phyloP scores from a whole-genome alignment of 2,113 vertebrate species.

The Perca schrenkii region DNA sequence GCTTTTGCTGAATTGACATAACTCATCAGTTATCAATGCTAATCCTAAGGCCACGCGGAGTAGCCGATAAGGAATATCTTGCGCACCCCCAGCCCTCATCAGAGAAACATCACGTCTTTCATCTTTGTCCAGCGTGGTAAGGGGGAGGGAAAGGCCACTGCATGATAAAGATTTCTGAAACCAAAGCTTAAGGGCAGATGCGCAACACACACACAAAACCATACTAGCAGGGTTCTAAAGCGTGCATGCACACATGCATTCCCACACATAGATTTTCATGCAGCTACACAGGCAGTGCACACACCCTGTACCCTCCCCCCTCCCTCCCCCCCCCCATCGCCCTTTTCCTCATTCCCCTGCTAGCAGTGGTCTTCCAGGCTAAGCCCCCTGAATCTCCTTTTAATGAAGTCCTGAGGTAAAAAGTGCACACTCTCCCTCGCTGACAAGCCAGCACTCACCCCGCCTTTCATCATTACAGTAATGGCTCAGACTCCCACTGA shows the following conservation, averaged over 20 bases:
- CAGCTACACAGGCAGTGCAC: background rate
- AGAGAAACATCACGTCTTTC: slow-evolving; percentile 50
- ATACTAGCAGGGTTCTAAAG: background rate
- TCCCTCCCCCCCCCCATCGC: background rate
- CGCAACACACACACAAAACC: background rate
- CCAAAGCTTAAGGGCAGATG: background rate
- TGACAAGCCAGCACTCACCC: slow-evolving; percentile 22
- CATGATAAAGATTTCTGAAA: slow-evolving; percentile 33
- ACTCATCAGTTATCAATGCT: slow-evolving; percentile 28
- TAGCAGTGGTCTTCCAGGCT: slow-evolving; percentile 59
- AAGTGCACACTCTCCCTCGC: slow-evolving; percentile 56
- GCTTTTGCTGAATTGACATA: slow-evolving; percentile 25
- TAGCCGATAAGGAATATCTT: slow-evolving; percentile 37
- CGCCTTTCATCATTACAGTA: slow-evolving; percentile 69
- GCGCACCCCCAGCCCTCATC: slow-evolving; percentile 18
- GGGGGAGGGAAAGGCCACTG: slow-evolving; percentile 22
- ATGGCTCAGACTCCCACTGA: slow-evolving; percentile 46
- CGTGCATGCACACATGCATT: background rate
- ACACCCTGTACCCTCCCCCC: slow-evolving; percentile 20
- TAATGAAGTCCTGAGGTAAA: slow-evolving; percentile 76
- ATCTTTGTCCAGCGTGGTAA: slow-evolving; percentile 47
- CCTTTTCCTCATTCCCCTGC: slow-evolving; percentile 10
- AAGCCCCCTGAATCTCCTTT: slow-evolving; percentile 73
- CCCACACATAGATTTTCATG: background rate
- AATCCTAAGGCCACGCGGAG: slow-evolving; percentile 34